These are phyloP conservation scores for Antechinus stuartii DNA, from an alignment of 2,113 vertebrate species.

Conservation along the genomic window DNA sequence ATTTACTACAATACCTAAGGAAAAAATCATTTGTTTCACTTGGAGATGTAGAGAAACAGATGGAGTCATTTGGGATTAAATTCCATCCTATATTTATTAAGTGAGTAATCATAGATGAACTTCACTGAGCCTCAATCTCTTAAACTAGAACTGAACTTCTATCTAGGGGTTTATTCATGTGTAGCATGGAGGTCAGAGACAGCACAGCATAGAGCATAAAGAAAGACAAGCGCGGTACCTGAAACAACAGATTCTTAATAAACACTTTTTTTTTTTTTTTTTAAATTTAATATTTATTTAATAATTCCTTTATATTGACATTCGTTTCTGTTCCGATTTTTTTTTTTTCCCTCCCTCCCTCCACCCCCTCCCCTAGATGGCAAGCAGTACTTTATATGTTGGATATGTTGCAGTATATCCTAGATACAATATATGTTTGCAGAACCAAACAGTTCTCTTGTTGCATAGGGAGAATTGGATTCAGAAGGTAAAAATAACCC, in stretches of 20 bases:
- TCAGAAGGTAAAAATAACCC: no score
- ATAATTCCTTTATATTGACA: no score
- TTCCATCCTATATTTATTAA: neutral
- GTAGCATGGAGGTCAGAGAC: neutral
- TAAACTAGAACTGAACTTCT: neutral
- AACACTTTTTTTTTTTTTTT: no score
- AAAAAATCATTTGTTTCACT: slow-evolving; percentile 13
- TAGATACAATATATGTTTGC: no score
- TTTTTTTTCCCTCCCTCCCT: no score
- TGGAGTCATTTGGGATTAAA: neutral
- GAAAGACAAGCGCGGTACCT: neutral
- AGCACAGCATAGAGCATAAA: neutral
- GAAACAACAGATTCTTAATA: neutral
- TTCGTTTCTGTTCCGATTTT: no score
- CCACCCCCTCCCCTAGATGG: no score
- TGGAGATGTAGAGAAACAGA: neutral
- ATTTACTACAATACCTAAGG: neutral
- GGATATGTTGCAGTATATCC: no score
- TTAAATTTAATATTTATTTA: no score
- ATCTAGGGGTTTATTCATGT: neutral
- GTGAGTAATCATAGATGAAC: neutral
- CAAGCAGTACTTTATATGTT: no score
- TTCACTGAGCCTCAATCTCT: neutral
- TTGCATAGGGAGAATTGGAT: no score
- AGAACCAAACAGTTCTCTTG: no score